A percentile compares a stretch with the other conserved stretches of the same genome.
phyloP scores from a whole-genome alignment of 2,888 invertebrate genomes.

The Orthonychiurus folsomi region DNA sequence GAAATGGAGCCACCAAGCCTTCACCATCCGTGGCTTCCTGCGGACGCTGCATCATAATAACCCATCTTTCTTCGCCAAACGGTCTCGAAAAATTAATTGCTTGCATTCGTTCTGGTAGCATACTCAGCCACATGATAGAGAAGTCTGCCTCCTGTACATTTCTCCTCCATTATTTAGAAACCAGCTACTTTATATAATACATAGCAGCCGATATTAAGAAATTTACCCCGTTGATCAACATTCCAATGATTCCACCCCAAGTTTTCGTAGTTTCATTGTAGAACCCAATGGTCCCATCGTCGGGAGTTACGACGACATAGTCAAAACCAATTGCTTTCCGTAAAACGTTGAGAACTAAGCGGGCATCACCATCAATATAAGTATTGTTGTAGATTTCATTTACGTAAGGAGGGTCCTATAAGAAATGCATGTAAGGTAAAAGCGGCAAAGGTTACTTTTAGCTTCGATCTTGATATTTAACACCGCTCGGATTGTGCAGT shows the following conservation, averaged over 20 bases:
- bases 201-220: slow-evolving; percentile 2
- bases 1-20: slow-evolving; percentile 72
- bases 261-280: slow-evolving; percentile 29
- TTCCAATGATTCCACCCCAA: slow-evolving; percentile 54
- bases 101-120: slow-evolving; percentile 52
- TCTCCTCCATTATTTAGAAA: neutral
- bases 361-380: slow-evolving; percentile 56
- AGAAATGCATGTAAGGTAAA: too few relatives aligned
- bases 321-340: slow-evolving; percentile 62
- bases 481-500: too few relatives aligned
- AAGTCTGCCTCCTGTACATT: slow-evolving; percentile 60
- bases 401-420: slow-evolving; percentile 38
- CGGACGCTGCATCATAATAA: slow-evolving; percentile 70
- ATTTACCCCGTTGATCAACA: slow-evolving; percentile 55
- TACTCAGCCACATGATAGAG: slow-evolving; percentile 67
- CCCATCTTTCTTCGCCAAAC: slow-evolving; percentile 67
- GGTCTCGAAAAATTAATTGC: slow-evolving; percentile 54
- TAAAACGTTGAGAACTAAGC: slow-evolving; percentile 60
- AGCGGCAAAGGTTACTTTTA: neutral
- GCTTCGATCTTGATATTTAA: too few relatives aligned
- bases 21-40: slow-evolving; percentile 72
- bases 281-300: slow-evolving; percentile 54
- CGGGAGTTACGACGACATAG: slow-evolving; percentile 59
- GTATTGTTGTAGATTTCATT: slow-evolving; percentile 20
- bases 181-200: too few relatives aligned